phyloP scores from a whole-genome alignment of 2,797 vertebrate species.

The Zenarchopterus dispar region DNA sequence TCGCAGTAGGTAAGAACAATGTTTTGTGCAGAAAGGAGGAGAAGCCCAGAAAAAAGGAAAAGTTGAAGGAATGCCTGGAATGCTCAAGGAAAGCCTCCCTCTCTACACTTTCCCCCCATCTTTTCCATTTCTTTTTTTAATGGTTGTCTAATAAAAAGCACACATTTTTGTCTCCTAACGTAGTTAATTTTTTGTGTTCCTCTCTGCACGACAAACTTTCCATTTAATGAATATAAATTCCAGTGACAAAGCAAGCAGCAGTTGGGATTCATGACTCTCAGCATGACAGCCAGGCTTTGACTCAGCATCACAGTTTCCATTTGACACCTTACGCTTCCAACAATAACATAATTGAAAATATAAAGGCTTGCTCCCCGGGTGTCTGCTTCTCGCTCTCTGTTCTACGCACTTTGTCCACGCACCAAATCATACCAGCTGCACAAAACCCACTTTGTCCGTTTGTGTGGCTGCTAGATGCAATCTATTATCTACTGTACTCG shows the following conservation, averaged over 20 bases:
- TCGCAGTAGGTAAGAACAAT: conserved; percentile 53
- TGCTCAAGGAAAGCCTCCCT: conserved; percentile 37
- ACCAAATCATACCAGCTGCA: conserved; percentile 50
- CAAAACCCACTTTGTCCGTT: conserved; percentile 58
- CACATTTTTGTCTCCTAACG: neutral
- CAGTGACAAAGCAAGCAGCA: conserved; percentile 13
- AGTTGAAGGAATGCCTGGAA: conserved; percentile 58
- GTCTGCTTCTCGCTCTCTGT: neutral
- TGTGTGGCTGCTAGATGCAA: conserved; percentile 44
- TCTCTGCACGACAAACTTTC: neutral
- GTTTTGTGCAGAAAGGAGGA: conserved; percentile 30
- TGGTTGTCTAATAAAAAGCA: neutral
- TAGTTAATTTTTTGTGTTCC: neutral
- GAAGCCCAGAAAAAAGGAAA: conserved; percentile 9
- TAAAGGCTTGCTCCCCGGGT: neutral
- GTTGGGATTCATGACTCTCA: conserved; percentile 2
- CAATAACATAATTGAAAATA: neutral
- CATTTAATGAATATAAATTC: neutral
- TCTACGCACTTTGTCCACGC: conserved; percentile 7
- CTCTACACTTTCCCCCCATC: conserved; percentile 5
- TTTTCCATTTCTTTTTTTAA: neutral
- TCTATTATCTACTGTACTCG: conserved; percentile 62
- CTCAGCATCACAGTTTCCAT: conserved; percentile 20
- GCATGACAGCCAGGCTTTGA: conserved; percentile 5
- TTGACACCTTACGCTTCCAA: neutral